phyloP scores from a whole-genome alignment of 2,797 vertebrate genomes.

The Lagodon rhomboides region DNA sequence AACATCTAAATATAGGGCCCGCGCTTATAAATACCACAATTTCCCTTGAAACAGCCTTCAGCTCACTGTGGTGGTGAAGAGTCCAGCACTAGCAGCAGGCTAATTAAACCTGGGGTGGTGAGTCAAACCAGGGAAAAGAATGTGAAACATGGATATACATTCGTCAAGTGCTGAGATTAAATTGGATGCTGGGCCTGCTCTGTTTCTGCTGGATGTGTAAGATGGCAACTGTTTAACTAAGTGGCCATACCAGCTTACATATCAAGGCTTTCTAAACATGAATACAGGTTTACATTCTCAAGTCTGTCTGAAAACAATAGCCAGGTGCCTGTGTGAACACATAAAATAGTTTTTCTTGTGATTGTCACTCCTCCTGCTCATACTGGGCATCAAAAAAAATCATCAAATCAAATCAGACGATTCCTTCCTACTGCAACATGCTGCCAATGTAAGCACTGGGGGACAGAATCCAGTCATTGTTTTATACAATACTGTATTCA shows the following conservation, averaged over 20 bases:
- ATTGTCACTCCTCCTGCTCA: not conserved
- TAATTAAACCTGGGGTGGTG: not conserved
- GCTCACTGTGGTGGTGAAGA: not conserved
- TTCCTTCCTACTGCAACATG: not conserved
- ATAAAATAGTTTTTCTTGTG: not conserved
- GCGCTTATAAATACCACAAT: no score
- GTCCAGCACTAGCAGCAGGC: not conserved
- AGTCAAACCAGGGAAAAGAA: not conserved
- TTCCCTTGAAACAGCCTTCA: not conserved
- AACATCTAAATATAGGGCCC: no score
- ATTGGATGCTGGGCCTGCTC: not conserved
- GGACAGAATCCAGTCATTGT: not conserved
- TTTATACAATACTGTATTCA: not conserved
- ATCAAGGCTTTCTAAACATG: not conserved
- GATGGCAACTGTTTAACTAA: no score
- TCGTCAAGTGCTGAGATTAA: no score
- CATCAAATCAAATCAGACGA: no score
- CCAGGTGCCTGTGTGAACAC: not conserved
- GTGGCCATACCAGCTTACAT: not conserved
- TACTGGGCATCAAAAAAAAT: not conserved
- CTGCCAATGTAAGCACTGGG: not conserved
- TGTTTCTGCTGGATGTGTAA: not conserved
- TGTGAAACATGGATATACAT: not conserved
- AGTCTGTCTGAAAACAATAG: not conserved
- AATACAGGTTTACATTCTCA: not conserved